phyloP scores from a whole-genome alignment of 1,140 invertebrate genomes.

The Hydropsyche tenuis region DNA sequence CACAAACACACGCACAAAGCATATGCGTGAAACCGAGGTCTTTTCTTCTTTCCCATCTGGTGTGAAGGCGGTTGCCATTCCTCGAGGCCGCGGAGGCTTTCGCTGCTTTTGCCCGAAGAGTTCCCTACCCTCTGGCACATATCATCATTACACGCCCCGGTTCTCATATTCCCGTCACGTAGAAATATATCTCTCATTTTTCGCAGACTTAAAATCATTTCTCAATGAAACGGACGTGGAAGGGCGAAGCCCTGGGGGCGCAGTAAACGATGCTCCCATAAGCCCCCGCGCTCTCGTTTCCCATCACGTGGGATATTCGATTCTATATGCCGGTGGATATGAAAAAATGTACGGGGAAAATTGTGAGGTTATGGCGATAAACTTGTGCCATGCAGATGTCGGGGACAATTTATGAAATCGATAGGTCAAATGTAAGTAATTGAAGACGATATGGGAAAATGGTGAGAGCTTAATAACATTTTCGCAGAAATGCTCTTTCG shows the following conservation, averaged over 20 bases:
- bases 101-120: neutral
- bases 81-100: neutral
- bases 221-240: conserved; percentile 28
- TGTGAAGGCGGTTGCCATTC: neutral
- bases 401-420: too few relatives aligned
- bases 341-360: neutral
- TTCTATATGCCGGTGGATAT: neutral
- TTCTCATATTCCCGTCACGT: conserved; percentile 33
- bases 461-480: too few relatives aligned
- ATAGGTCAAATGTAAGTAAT: too few relatives aligned
- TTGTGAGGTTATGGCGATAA: too few relatives aligned
- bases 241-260: conserved; percentile 4
- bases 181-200: conserved; percentile 35
- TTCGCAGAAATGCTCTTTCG: too few relatives aligned
- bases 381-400: too few relatives aligned
- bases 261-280: too few relatives aligned
- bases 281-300: conserved; percentile 10
- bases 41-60: neutral
- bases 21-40: neutral
- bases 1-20: neutral
- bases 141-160: conserved; percentile 27
- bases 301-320: conserved; percentile 6
- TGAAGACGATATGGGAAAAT: too few relatives aligned
- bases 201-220: conserved; percentile 37
- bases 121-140: conserved; percentile 13